Conservation (phyloP, 2,113 vertebrate genomes). For the Pelvicachromis taeniatus region DNA sequence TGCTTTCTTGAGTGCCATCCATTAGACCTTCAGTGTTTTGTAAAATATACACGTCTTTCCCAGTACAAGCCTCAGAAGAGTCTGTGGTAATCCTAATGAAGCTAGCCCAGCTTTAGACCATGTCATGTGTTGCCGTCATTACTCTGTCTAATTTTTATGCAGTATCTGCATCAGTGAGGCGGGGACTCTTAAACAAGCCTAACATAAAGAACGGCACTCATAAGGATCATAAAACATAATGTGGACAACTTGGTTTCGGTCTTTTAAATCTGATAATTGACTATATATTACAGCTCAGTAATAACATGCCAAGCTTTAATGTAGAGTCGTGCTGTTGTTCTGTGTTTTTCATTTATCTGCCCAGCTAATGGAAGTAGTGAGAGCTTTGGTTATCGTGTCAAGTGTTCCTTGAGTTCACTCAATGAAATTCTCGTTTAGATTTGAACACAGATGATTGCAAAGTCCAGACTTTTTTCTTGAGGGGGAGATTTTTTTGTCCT, state of each 20-base stretch:
- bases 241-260: background rate
- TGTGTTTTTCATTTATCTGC: background rate
- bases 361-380: background rate
- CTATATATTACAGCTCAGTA: background rate
- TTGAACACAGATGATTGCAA: background rate
- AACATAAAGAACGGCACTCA: background rate
- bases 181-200: background rate
- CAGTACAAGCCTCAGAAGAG: background rate
- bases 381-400: background rate
- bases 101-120: background rate
- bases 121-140: background rate
- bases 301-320: background rate
- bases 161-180: background rate
- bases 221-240: background rate
- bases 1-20: background rate
- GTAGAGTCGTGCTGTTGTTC: background rate
- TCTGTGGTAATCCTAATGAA: background rate
- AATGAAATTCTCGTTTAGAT: background rate
- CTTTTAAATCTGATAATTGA: slow-evolving; percentile 8
- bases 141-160: background rate
- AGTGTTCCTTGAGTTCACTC: background rate
- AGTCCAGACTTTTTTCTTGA: background rate
- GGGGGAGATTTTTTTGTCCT: background rate
- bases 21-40: background rate
- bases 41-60: background rate